Conservation (phyloP, 2,888 invertebrate genomes). For the Hemicrepidius hirtus region DNA sequence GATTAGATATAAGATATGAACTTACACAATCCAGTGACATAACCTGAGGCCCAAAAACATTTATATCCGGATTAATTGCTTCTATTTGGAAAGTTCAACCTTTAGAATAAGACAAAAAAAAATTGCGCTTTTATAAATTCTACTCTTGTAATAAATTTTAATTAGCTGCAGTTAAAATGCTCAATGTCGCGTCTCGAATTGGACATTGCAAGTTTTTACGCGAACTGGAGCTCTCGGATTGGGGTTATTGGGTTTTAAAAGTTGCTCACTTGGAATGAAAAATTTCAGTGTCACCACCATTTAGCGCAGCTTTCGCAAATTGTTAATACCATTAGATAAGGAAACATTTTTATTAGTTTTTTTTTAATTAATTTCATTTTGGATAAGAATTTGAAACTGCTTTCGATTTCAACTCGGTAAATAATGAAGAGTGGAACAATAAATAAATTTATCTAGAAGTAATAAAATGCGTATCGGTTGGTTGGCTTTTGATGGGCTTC, state of each 20-base stretch:
- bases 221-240: constrained; percentile 6
- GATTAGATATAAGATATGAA: neutral
- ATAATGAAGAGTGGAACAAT: constrained; percentile 3
- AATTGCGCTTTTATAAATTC: neutral
- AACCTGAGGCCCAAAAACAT: neutral
- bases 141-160: constrained; percentile 12
- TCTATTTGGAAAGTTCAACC: constrained; percentile 3
- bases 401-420: neutral
- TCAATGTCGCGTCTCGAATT: constrained; percentile 27
- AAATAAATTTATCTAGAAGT: neutral
- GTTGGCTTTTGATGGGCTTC: constrained; percentile 3
- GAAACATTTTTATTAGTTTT: neutral
- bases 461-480: neutral
- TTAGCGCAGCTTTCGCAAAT: neutral
- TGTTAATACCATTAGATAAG: neutral
- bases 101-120: constrained; percentile 5
- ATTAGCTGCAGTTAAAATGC: constrained; percentile 9
- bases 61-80: constrained; percentile 2
- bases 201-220: constrained; percentile 28
- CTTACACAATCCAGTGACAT: constrained; percentile 20
- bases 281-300: constrained; percentile 2
- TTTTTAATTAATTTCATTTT: neutral
- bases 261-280: neutral
- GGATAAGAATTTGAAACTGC: neutral
- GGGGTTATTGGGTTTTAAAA: constrained; percentile 31